Evolutionary conservation across 2,113 vertebrate species (phyloP).

Genomic region (Eubucco bourcierii): DNA sequence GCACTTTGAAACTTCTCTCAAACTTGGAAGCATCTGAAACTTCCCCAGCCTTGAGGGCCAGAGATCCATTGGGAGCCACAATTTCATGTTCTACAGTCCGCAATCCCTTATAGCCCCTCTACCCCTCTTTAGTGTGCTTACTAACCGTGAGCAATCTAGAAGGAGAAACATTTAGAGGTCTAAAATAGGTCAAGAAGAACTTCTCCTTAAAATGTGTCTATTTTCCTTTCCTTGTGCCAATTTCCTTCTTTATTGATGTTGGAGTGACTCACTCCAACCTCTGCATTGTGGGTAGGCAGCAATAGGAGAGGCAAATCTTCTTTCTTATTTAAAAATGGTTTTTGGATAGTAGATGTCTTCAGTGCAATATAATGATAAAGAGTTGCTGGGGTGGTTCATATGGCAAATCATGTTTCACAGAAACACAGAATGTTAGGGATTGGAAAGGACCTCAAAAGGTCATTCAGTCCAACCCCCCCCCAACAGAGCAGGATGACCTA

Average conservation of each 20-base stretch:
- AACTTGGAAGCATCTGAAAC: neutral
- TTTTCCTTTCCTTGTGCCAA: neutral
- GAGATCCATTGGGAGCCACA: neutral
- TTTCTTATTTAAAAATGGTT: neutral
- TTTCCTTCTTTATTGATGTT: neutral
- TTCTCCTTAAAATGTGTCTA: neutral
- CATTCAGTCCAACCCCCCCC: no score
- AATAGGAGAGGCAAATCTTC: neutral
- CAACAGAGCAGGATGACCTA: no score
- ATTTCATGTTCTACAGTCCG: neutral
- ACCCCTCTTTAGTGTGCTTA: fast-evolving
- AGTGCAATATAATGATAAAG: neutral
- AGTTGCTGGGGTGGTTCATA: neutral
- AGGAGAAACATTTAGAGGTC: neutral
- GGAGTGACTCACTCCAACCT: neutral
- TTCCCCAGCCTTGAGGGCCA: neutral
- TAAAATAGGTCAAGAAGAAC: neutral
- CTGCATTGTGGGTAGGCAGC: neutral
- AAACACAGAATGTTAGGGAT: no score
- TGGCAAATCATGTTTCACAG: neutral
- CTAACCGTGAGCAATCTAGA: neutral
- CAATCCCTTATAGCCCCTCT: neutral
- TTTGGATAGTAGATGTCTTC: neutral
- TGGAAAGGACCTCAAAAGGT: no score
- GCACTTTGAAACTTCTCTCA: neutral